Conservation (phyloP, 2,888 invertebrate genomes). For the Oegoconia quadripuncta region DNA sequence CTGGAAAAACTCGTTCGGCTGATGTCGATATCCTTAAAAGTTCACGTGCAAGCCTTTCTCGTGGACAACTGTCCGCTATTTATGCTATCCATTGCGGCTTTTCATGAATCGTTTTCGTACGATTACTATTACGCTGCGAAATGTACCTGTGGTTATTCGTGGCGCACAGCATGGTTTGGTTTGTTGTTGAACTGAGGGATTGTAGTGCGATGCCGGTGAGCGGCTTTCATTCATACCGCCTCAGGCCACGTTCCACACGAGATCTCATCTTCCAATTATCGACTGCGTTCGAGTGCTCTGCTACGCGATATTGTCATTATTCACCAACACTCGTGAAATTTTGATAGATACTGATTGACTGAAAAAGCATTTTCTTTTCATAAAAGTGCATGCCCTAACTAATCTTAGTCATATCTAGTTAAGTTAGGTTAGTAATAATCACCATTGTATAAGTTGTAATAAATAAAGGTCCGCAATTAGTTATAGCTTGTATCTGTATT, state of each 20-base stretch:
- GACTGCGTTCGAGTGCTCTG: slow-evolving; percentile 53
- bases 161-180: slow-evolving; percentile 35
- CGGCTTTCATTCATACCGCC: slow-evolving; percentile 78
- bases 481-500: too few species aligned
- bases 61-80: slow-evolving; percentile 17
- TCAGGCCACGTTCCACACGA: slow-evolving; percentile 69
- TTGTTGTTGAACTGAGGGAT: slow-evolving; percentile 38
- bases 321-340: slow-evolving; percentile 46
- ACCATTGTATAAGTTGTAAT: too few species aligned
- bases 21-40: slow-evolving; percentile 77
- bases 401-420: too few species aligned
- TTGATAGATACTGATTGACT: slow-evolving; percentile 15
- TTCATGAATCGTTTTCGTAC: background rate
- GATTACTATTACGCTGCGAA: slow-evolving; percentile 21
- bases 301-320: slow-evolving; percentile 66
- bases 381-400: too few species aligned
- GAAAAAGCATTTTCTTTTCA: too few species aligned
- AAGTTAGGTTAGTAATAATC: too few species aligned
- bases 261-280: slow-evolving; percentile 77
- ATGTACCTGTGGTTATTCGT: slow-evolving; percentile 30
- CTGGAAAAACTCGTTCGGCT: slow-evolving; percentile 77
- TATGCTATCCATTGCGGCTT: slow-evolving; percentile 33
- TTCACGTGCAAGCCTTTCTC: slow-evolving; percentile 40
- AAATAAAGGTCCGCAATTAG: too few species aligned
- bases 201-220: slow-evolving; percentile 63